Evolutionary conservation across 2,113 vertebrate species (phyloP).

Genomic region (Bubo scandiacus): DNA sequence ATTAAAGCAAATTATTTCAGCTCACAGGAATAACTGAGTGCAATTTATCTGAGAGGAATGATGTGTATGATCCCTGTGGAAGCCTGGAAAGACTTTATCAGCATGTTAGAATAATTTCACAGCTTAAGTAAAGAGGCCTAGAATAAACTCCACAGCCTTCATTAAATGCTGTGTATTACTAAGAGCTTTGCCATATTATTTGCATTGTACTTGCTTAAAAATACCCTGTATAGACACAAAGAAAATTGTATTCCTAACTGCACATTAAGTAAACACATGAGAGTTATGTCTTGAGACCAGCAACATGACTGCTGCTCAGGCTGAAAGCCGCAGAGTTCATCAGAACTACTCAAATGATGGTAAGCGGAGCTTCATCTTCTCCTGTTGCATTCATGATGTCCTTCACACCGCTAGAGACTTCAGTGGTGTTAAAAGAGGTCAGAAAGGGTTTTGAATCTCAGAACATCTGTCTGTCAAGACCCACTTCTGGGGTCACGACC

Average conservation of each 20-base stretch:
- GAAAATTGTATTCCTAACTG: not conserved
- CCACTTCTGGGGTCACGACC: conserved; percentile 35
- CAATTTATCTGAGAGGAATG: not conserved
- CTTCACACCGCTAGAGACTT: not conserved
- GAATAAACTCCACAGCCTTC: not conserved
- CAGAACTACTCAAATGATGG: not conserved
- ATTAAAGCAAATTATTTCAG: conserved; percentile 61
- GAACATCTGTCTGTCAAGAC: conserved; percentile 29
- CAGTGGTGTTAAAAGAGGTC: not conserved
- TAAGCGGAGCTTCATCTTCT: not conserved
- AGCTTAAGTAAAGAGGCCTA: not conserved
- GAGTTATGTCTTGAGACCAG: not conserved
- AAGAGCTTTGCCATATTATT: not conserved
- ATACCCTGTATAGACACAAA: not conserved
- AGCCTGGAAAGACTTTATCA: conserved; percentile 30
- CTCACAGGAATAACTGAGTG: conserved; percentile 26
- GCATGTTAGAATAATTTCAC: conserved; percentile 27
- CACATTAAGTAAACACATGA: not conserved
- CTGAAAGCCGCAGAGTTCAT: not conserved
- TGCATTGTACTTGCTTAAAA: not conserved
- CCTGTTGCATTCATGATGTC: not conserved
- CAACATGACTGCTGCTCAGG: not conserved
- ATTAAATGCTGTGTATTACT: not conserved
- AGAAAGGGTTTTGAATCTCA: conserved; percentile 13
- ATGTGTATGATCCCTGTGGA: not conserved